Evolutionary conservation across 2,888 invertebrate species (phyloP), one percentile per base, ranked within the genome.

Genomic region (Limnephilus marmoratus): DNA sequence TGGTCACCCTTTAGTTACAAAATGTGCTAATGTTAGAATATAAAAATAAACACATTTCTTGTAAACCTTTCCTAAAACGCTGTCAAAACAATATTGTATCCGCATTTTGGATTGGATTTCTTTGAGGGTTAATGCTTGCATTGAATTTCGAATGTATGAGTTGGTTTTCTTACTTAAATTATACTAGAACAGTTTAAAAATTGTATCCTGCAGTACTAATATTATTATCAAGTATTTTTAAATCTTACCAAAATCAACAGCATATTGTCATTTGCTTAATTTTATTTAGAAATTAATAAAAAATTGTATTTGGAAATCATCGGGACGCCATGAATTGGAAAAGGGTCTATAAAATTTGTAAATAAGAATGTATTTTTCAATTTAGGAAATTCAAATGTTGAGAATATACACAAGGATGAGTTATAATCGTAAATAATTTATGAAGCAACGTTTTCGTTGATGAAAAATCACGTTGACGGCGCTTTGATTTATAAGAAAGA

Each of bases 301-400:
- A 7, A 68, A 68, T 68, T 68, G 68, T 68, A 68, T 68, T 68
- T 68, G 68, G 24, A 68, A 68, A 68, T 68, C n/a, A n/a, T 68
- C 7, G 68, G 68, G 68, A 68, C n/a, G 24, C 68, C n/a, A 68
- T n/a, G 68, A 68, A n/a, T n/a, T n/a, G 68, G 68, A n/a, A 68
- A 68, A 68, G 68, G 68, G 68, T 68, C 68, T 68, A 24, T n/a
- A 68, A 68, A 68, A 68, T n/a, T 68, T 86, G 86, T 86, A 86
- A 24, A 86, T 86, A 86, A 86, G 86, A 86, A 86, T 86, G 86
- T 86, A 86, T 86, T 86, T 86, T 86, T 86, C 86, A 45, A 86
- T 86, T 41, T 86, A 86, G 86, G 41, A 82, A 83, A 83, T 83
- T 37, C 37, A 83, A 83, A 37, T 83, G 34, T 83, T 83, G 83